Conservation (phyloP, 2,797 vertebrate species). For the Meda fulgida region DNA sequence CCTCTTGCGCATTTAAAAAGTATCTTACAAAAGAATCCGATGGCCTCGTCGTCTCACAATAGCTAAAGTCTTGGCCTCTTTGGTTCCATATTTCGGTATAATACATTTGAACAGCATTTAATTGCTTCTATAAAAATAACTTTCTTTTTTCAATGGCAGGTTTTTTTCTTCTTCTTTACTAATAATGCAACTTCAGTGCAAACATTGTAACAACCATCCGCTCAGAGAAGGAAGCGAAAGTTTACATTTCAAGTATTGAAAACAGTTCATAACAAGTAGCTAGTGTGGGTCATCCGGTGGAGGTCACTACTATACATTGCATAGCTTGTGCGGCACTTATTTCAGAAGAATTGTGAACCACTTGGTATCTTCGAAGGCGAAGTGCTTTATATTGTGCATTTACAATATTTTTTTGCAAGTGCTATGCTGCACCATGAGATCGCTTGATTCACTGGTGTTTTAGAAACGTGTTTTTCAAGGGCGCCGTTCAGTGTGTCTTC, state of each 20-base stretch:
- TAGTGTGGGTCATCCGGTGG: constrained; percentile 82
- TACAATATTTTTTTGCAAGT: constrained; percentile 73
- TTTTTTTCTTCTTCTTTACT: constrained; percentile 73
- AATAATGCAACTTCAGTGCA: constrained; percentile 94
- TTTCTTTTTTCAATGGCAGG: constrained; percentile 87
- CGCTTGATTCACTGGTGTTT: not conserved
- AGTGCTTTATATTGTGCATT: constrained; percentile 88
- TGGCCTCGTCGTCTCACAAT: constrained; percentile 83
- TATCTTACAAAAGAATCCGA: constrained; percentile 80
- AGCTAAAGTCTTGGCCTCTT: constrained; percentile 92
- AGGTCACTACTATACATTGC: constrained; percentile 91
- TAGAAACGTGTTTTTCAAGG: not conserved
- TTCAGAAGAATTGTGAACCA: constrained; percentile 79
- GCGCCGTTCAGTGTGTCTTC: not conserved
- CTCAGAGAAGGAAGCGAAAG: constrained; percentile 88
- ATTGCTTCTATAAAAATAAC: constrained; percentile 96
- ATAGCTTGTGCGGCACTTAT: constrained; percentile 93
- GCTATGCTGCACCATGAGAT: constrained; percentile 71
- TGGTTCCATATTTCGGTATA: constrained; percentile 96
- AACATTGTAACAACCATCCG: constrained; percentile 92
- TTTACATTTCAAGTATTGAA: constrained; percentile 94
- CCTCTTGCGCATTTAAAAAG: constrained; percentile 82
- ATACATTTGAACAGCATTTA: constrained; percentile 92
- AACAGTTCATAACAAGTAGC: constrained; percentile 83
- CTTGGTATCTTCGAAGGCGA: constrained; percentile 85